Conservation (phyloP, 2,888 invertebrate genomes). For the Ochropacha duplaris region DNA sequence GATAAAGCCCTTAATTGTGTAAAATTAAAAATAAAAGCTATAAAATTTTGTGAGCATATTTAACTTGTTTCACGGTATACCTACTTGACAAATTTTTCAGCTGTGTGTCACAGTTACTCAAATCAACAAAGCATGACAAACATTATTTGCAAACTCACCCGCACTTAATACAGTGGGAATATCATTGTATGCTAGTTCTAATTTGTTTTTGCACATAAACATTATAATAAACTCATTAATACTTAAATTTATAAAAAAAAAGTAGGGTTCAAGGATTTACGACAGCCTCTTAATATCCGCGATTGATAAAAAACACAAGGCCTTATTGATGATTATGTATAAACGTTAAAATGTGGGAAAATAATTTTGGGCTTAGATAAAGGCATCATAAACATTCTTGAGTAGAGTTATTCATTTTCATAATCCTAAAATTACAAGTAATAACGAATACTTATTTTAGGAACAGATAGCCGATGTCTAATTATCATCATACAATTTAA, state of each 20-base stretch:
- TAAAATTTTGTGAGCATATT: no score
- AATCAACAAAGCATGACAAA: conserved; percentile 51
- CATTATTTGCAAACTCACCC: conserved; percentile 37
- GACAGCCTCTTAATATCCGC: not conserved
- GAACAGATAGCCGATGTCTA: no score
- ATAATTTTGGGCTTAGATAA: not conserved
- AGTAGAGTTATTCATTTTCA: no score
- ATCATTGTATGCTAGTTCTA: conserved; percentile 24
- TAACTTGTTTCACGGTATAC: no score
- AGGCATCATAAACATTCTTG: no score
- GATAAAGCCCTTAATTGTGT: no score
- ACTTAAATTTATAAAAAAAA: conserved; percentile 19
- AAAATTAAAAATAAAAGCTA: no score
- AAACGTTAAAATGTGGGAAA: not conserved
- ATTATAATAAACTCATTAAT: conserved; percentile 24
- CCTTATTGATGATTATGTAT: not conserved
- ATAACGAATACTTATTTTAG: no score
- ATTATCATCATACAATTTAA: no score
- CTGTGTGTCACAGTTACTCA: conserved; percentile 30
- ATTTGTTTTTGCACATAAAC: not conserved
- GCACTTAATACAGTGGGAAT: conserved; percentile 39
- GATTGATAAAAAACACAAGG: conserved; percentile 1
- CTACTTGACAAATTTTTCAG: conserved; percentile 8
- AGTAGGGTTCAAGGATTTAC: not conserved
- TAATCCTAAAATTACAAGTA: no score